A percentile compares a stretch with the other conserved stretches of the same genome.
Evolutionary conservation across 2,888 invertebrate genomes (phyloP).

Genomic region (Nipponacmea schrenckii): DNA sequence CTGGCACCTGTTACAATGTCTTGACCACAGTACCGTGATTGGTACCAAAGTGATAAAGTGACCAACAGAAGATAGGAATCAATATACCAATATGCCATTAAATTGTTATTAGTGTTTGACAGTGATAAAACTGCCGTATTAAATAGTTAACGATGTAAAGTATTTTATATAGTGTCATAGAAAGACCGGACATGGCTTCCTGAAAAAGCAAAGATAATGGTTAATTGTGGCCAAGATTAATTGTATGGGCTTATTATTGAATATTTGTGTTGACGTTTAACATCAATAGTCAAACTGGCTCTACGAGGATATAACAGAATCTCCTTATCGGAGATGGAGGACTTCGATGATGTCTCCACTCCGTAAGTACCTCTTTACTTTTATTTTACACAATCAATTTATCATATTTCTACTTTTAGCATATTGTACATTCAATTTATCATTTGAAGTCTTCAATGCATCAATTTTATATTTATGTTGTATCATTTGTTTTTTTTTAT

Average conservation of each 20-base stretch:
- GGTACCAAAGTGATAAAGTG: too few relatives aligned
- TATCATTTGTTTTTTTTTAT: too few relatives aligned
- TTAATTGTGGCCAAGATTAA: not conserved
- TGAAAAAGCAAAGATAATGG: slow-evolving; percentile 6
- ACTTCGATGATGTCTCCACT: slow-evolving; percentile 34
- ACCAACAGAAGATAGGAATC: too few relatives aligned
- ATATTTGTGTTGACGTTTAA: slow-evolving; percentile 3
- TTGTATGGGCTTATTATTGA: not conserved
- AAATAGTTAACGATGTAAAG: not conserved
- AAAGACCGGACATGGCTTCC: not conserved
- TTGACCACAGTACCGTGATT: too few relatives aligned
- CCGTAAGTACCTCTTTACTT: slow-evolving; percentile 28
- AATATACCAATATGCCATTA: not conserved
- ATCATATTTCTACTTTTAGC: too few relatives aligned
- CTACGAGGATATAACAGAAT: slow-evolving; percentile 38
- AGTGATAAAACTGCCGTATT: not conserved
- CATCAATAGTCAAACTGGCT: slow-evolving; percentile 30
- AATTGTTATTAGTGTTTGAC: not conserved
- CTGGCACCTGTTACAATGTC: too few relatives aligned
- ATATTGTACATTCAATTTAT: too few relatives aligned
- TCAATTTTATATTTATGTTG: too few relatives aligned
- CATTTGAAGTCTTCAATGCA: too few relatives aligned
- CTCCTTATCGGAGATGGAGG: slow-evolving; percentile 39
- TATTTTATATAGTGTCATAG: too few relatives aligned
- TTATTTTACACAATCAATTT: not conserved